Percentiles rank a stretch among this genome's conserved stretches.
Conservation (phyloP, 2,113 vertebrate genomes). For the Varanus salvator region DNA sequence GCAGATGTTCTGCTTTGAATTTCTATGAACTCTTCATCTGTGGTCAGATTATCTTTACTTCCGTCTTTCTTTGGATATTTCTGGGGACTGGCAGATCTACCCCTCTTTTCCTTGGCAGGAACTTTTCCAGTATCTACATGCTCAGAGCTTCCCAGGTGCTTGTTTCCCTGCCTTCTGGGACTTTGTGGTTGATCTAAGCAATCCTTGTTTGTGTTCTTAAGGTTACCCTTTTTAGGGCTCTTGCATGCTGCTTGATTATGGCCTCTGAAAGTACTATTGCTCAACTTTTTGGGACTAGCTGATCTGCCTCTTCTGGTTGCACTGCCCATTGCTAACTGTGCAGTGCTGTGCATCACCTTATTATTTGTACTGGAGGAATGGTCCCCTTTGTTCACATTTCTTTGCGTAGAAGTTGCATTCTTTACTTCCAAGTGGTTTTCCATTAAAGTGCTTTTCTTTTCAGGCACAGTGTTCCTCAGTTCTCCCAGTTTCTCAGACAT, state of each 20-base stretch:
- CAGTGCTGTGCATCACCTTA: constrained; percentile 49
- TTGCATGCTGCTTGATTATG: constrained; percentile 55
- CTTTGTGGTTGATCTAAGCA: constrained; percentile 59
- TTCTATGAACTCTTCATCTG: constrained; percentile 16
- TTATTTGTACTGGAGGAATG: constrained; percentile 59
- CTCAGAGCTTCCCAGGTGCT: constrained; percentile 41
- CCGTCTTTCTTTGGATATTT: constrained; percentile 72
- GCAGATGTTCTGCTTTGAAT: neutral
- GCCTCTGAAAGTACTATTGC: constrained; percentile 55
- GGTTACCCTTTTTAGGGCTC: constrained; percentile 74
- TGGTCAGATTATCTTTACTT: constrained; percentile 7
- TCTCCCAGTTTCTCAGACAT: constrained; percentile 70
- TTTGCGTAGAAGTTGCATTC: constrained; percentile 62
- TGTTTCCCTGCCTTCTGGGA: constrained; percentile 64
- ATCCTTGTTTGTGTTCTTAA: constrained; percentile 44
- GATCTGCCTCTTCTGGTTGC: constrained; percentile 71
- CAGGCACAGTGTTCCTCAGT: constrained; percentile 69
- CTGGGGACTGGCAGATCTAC: constrained; percentile 79
- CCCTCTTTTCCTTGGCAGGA: constrained; percentile 30
- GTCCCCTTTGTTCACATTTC: constrained; percentile 70
- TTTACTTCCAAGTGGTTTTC: constrained; percentile 64
- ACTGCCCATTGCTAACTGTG: constrained; percentile 53
- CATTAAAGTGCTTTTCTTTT: constrained; percentile 75
- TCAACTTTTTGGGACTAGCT: constrained; percentile 75
- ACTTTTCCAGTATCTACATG: constrained; percentile 49